Evolutionary conservation across 2,888 invertebrate species (phyloP).

Genomic region (Aphodius granarius): DNA sequence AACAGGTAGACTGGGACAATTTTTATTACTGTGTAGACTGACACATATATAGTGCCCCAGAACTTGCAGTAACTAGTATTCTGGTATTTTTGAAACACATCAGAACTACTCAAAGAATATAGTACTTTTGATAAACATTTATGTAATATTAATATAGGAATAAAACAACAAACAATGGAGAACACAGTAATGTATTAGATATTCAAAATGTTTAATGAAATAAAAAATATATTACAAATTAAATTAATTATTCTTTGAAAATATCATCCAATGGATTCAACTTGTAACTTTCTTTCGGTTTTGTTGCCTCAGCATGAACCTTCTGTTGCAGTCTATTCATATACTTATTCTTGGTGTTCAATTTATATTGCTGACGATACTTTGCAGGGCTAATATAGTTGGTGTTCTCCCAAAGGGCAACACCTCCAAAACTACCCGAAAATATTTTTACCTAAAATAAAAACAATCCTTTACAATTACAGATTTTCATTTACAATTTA

Average conservation of each 20-base stretch:
- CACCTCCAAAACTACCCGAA: constrained; percentile 90
- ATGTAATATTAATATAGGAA: neutral
- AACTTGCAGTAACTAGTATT: too few species aligned
- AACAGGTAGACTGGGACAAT: too few species aligned
- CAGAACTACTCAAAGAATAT: too few species aligned
- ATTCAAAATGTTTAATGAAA: neutral
- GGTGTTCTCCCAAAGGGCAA: constrained; percentile 91
- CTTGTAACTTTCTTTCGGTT: constrained; percentile 73
- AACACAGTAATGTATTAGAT: constrained; percentile 6
- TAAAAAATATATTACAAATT: constrained; percentile 6
- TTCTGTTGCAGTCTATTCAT: constrained; percentile 80
- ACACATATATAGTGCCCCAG: too few species aligned
- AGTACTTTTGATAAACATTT: too few species aligned
- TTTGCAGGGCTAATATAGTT: constrained; percentile 88
- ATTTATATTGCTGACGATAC: constrained; percentile 65
- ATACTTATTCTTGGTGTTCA: constrained; percentile 61
- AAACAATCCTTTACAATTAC: constrained; percentile 6
- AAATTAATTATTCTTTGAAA: constrained; percentile 51
- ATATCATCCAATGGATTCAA: constrained; percentile 74
- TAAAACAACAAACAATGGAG: neutral
- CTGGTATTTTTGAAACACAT: too few species aligned
- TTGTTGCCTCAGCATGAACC: constrained; percentile 69
- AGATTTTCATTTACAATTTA: neutral
- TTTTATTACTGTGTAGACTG: too few species aligned
- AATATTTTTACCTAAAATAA: constrained; percentile 87